Conservation (phyloP, 2,797 vertebrate species). For the Neostethus bicornis region DNA sequence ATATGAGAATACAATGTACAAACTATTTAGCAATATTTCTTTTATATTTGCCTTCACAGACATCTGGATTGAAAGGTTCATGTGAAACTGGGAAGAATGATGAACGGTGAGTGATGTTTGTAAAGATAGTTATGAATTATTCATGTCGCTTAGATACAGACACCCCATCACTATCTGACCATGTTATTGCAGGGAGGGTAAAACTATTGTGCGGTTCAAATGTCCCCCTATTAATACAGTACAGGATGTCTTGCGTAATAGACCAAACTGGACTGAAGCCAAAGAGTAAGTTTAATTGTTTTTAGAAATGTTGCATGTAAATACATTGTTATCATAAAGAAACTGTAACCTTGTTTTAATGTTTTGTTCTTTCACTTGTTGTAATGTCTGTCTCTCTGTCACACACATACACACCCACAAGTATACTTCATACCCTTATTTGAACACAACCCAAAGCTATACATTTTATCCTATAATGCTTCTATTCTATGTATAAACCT, state of each 20-base stretch:
- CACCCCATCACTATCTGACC: not conserved
- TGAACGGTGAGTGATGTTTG: constrained; percentile 67
- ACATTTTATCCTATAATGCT: too few relatives aligned
- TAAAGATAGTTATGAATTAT: not conserved
- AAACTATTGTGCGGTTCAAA: constrained; percentile 83
- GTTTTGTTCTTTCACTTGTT: too few relatives aligned
- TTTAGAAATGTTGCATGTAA: too few relatives aligned
- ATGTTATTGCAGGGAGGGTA: constrained; percentile 57
- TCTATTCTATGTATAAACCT: too few relatives aligned
- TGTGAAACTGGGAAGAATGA: constrained; percentile 60
- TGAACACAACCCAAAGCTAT: too few relatives aligned
- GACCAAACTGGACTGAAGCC: constrained; percentile 89
- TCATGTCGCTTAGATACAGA: not conserved
- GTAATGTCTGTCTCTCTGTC: too few relatives aligned
- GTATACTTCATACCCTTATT: too few relatives aligned
- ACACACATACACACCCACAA: too few relatives aligned
- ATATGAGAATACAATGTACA: too few relatives aligned
- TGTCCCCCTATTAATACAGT: constrained; percentile 84
- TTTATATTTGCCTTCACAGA: constrained; percentile 51
- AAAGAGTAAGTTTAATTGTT: constrained; percentile 86
- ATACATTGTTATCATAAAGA: too few relatives aligned
- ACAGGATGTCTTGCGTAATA: constrained; percentile 83
- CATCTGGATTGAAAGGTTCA: constrained; percentile 58
- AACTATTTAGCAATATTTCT: not conserved
- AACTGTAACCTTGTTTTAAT: too few relatives aligned